Percentiles rank a stretch among this genome's conserved stretches.
Conservation (phyloP, 2,888 invertebrate species). For the Branchinecta sandiegonensis region DNA sequence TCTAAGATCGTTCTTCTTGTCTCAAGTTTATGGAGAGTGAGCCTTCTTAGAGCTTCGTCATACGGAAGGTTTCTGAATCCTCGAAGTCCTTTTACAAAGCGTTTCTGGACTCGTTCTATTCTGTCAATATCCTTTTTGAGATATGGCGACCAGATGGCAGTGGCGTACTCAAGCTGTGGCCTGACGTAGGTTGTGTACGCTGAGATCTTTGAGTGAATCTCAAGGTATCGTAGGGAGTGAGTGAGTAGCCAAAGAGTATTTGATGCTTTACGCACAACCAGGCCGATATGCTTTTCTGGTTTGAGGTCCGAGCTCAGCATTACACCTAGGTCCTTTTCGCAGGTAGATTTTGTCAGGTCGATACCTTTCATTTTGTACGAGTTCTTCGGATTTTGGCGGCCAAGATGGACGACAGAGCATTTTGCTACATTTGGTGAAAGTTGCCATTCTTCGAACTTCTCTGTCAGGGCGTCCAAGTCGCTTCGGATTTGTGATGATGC, state of each 20-base stretch:
- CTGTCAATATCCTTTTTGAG: constrained; percentile 14
- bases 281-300: constrained; percentile 14
- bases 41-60: constrained; percentile 14
- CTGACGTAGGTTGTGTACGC: constrained; percentile 11
- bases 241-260: constrained; percentile 5
- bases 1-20: constrained; percentile 5
- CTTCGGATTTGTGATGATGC: constrained; percentile 4
- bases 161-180: constrained; percentile 14
- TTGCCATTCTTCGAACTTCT: constrained; percentile 9
- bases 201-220: constrained; percentile 8
- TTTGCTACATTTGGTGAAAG: constrained; percentile 11
- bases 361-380: constrained; percentile 11
- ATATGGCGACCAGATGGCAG: background rate
- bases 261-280: constrained; percentile 14
- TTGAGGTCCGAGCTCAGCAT: constrained; percentile 8
- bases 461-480: constrained; percentile 14
- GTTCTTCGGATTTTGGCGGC: constrained; percentile 11
- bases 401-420: constrained; percentile 4
- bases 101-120: background rate
- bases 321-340: constrained; percentile 8
- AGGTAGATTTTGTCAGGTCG: constrained; percentile 4
- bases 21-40: constrained; percentile 14
- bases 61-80: background rate
- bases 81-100: no score
- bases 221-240: constrained; percentile 1